A percentile compares a stretch with the other conserved stretches of the same genome.
These are phyloP conservation scores for Oeneis ivallda DNA, from an alignment of 2,888 invertebrate genomes.

Conservation along the genomic window DNA sequence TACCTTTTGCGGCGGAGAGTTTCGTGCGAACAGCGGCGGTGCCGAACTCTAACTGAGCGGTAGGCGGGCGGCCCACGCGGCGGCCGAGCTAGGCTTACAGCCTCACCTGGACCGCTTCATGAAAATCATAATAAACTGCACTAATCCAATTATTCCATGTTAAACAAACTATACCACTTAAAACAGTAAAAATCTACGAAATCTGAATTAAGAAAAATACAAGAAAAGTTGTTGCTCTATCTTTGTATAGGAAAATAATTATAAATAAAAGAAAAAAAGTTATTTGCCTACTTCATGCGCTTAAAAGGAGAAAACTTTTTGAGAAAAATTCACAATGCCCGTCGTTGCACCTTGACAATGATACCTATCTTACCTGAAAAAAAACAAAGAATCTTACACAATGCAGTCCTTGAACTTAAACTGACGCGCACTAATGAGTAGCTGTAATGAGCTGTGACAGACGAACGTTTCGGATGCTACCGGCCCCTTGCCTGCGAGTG, in stretches of 20 bases:
- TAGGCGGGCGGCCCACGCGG: constrained; percentile 61
- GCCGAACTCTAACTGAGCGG: constrained; percentile 75
- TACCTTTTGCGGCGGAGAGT: constrained; percentile 78
- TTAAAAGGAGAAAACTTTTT: neutral
- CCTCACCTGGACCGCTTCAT: constrained; percentile 72
- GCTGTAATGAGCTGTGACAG: constrained; percentile 45
- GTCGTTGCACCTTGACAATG: constrained; percentile 5
- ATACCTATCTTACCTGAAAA: constrained; percentile 53
- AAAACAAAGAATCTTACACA: constrained; percentile 48
- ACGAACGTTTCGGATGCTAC: constrained; percentile 46
- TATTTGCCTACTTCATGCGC: neutral
- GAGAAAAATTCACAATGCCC: neutral
- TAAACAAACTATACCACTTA: neutral
- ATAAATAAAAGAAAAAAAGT: neutral
- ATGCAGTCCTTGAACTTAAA: constrained; percentile 69
- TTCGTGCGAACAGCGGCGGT: constrained; percentile 78
- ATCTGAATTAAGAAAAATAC: neutral
- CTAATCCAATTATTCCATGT: neutral
- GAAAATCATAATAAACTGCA: constrained; percentile 34
- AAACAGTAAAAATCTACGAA: neutral
- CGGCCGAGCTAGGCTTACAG: constrained; percentile 49
- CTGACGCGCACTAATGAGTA: constrained; percentile 47
- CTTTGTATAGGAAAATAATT: neutral
- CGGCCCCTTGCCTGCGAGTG: constrained; percentile 65
- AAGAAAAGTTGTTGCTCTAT: neutral